phyloP scores from a whole-genome alignment of 2,113 vertebrate species.

The Danionella cerebrum region DNA sequence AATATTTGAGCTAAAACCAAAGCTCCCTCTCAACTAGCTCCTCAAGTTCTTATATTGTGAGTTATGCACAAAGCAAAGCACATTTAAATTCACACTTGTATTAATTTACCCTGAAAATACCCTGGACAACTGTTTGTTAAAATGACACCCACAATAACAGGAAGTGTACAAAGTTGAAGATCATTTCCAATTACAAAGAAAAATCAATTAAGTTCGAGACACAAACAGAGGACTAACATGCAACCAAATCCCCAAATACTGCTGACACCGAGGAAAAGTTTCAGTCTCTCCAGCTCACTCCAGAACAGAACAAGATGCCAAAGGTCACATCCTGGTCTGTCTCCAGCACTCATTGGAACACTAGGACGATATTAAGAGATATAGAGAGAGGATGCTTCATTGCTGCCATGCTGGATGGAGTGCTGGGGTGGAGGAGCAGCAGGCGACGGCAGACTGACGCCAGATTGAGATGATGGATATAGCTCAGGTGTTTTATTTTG shows the following conservation, averaged over 20 bases:
- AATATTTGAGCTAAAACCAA: too few relatives aligned
- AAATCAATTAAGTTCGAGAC: constrained; percentile 71
- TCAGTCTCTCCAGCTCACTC: constrained; percentile 55
- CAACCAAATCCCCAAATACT: constrained; percentile 68
- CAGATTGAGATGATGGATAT: constrained; percentile 33
- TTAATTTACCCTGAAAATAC: neutral
- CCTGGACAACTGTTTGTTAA: neutral
- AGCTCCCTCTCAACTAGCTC: too few relatives aligned
- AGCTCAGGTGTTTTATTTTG: constrained; percentile 30
- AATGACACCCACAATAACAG: constrained; percentile 5
- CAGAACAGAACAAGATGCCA: constrained; percentile 33
- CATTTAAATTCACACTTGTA: too few relatives aligned
- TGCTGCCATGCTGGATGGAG: constrained; percentile 41
- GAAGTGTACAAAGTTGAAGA: constrained; percentile 21
- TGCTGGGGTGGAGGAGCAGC: constrained; percentile 34
- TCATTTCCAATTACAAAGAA: constrained; percentile 66
- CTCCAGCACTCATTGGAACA: constrained; percentile 8
- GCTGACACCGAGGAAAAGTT: constrained; percentile 61
- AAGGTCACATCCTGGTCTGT: constrained; percentile 29
- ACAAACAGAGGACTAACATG: constrained; percentile 64
- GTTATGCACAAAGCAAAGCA: too few relatives aligned
- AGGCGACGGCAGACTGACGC: constrained; percentile 27
- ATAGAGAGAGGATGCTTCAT: constrained; percentile 30
- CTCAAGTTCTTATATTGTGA: too few relatives aligned
- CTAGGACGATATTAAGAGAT: constrained; percentile 35